Evolutionary conservation across 2,113 vertebrate genomes (phyloP).

Genomic region (Corythaeola cristata): DNA sequence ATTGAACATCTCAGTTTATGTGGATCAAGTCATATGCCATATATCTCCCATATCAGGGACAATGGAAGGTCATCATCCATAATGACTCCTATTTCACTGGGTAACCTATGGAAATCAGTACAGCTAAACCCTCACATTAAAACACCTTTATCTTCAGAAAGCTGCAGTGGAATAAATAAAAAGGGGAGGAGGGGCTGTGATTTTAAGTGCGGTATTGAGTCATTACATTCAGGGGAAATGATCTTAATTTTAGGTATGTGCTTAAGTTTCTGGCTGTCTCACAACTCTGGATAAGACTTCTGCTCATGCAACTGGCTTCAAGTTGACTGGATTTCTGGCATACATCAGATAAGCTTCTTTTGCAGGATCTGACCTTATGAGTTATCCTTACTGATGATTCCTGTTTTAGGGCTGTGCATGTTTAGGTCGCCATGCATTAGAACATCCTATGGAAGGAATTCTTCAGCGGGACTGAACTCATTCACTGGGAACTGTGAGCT

Average conservation of each 20-base stretch:
- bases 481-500: neutral
- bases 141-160: neutral
- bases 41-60: neutral
- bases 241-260: neutral
- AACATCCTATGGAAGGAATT: neutral
- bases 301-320: neutral
- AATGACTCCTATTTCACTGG: neutral
- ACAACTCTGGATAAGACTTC: neutral
- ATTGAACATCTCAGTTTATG: constrained; percentile 25
- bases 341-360: neutral
- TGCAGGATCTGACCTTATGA: neutral
- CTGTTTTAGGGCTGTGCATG: neutral
- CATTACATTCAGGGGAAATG: neutral
- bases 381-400: neutral
- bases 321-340: neutral
- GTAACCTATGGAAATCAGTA: neutral
- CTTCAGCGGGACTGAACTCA: neutral
- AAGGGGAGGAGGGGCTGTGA: rapidly evolving
- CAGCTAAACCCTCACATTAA: neutral
- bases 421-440: neutral
- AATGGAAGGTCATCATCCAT: neutral
- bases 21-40: neutral
- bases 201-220: neutral
- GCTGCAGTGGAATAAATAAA: neutral
- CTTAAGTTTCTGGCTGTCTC: neutral